phyloP scores from a whole-genome alignment of 2,113 vertebrate genomes.

The Gorilla gorilla region DNA sequence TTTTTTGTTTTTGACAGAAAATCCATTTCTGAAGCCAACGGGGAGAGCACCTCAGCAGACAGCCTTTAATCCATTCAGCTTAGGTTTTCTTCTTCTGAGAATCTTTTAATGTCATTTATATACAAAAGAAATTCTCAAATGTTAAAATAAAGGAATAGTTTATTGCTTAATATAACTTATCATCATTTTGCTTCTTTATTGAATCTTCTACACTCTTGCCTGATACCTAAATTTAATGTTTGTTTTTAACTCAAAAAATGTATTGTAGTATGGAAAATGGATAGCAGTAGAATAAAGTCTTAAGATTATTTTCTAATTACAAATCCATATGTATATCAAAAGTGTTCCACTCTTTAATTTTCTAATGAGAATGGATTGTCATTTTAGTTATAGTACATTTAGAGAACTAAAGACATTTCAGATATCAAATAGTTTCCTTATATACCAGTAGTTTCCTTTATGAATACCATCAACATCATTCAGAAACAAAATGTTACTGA shows the following conservation, averaged over 20 bases:
- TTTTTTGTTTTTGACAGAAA: constrained; percentile 67
- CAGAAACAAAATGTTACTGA: constrained; percentile 25
- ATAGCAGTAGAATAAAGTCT: not conserved
- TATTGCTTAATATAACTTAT: not conserved
- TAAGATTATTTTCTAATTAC: not conserved
- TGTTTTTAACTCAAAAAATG: not conserved
- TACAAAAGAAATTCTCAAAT: not conserved
- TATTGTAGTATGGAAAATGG: not conserved
- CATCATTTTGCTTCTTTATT: constrained; percentile 17
- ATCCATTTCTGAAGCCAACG: constrained; percentile 30
- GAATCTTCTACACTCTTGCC: not conserved
- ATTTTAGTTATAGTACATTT: not conserved
- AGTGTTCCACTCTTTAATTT: not conserved
- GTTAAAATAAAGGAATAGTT: not conserved
- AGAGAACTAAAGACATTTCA: constrained; percentile 13
- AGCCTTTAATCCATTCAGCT: not conserved
- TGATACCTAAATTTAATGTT: constrained; percentile 28
- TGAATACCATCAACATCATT: constrained; percentile 2
- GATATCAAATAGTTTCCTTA: not conserved
- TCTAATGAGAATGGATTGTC: not conserved
- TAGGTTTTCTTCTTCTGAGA: constrained; percentile 36
- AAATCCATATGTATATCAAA: not conserved
- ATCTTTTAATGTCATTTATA: not conserved
- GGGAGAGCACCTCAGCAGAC: not conserved
- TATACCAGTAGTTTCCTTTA: not conserved